Evolutionary conservation across 1,140 invertebrate species (phyloP).

Genomic region (Drosophila trapezifrons): DNA sequence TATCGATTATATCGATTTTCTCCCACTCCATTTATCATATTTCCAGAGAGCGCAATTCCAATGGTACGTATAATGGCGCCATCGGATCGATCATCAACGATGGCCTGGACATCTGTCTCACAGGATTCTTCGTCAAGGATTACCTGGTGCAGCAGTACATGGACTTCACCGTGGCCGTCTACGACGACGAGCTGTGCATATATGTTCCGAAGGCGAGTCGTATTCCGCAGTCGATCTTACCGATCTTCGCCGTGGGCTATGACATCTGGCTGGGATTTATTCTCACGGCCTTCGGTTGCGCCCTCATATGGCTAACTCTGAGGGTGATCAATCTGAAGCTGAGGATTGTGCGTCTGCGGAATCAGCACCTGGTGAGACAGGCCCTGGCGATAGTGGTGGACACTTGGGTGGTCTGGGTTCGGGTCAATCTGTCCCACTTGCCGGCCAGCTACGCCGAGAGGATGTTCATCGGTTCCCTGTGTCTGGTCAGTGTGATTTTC

Average conservation of each 20-base stretch:
- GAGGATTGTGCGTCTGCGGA: constrained; percentile 22
- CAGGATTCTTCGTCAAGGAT: constrained; percentile 84
- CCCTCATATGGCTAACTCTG: constrained; percentile 64
- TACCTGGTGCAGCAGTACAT: constrained; percentile 79
- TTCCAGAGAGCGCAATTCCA: constrained; percentile 57
- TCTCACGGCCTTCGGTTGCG: constrained; percentile 53
- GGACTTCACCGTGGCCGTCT: constrained; percentile 78
- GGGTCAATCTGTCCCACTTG: constrained; percentile 61
- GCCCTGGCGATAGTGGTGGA: constrained; percentile 67
- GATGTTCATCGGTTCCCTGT: constrained; percentile 75
- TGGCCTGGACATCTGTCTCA: constrained; percentile 79
- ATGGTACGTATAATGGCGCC: constrained; percentile 82
- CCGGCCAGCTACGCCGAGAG: constrained; percentile 69
- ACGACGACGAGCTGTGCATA: constrained; percentile 84
- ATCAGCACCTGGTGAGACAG: constrained; percentile 39
- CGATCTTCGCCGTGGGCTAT: constrained; percentile 79
- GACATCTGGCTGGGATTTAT: constrained; percentile 82
- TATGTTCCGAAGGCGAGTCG: constrained; percentile 83
- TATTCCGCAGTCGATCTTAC: constrained; percentile 83
- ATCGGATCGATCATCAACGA: constrained; percentile 77
- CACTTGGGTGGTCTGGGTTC: constrained; percentile 78
- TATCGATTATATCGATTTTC: no score
- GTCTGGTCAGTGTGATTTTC: constrained; percentile 82
- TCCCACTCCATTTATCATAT: no score
- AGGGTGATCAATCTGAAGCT: constrained; percentile 58